Evolutionary conservation across 2,797 vertebrate species (phyloP).

Genomic region (Euphonia xanthogaster): DNA sequence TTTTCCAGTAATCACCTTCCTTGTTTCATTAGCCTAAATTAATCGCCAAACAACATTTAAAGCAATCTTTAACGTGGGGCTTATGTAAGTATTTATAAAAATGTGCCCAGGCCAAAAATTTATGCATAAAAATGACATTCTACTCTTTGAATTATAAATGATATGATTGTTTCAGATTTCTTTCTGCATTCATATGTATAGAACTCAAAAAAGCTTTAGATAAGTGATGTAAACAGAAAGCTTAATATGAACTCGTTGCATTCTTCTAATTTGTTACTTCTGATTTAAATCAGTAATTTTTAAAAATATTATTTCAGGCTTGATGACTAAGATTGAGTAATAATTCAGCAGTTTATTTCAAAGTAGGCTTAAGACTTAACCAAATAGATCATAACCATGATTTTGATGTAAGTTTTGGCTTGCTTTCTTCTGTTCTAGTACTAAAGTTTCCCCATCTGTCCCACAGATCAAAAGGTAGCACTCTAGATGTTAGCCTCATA

Average conservation of each 20-base stretch:
- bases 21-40: background rate
- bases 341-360: background rate
- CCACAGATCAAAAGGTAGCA: background rate
- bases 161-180: background rate
- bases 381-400: background rate
- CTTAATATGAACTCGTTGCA: background rate
- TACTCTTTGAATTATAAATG: background rate
- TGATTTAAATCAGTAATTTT: background rate
- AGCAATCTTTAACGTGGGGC: background rate
- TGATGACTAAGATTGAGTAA: background rate
- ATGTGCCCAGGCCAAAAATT: background rate
- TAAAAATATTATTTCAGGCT: background rate
- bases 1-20: background rate
- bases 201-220: background rate
- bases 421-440: background rate
- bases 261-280: background rate
- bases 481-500: background rate
- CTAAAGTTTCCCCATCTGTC: background rate
- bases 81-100: background rate
- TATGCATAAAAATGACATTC: background rate
- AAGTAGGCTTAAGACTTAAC: background rate
- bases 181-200: background rate
- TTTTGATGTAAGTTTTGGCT: background rate
- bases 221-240: background rate
- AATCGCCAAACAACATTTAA: background rate